Conservation (phyloP, 2,888 invertebrate genomes). For the Oxycera nigricornis region DNA sequence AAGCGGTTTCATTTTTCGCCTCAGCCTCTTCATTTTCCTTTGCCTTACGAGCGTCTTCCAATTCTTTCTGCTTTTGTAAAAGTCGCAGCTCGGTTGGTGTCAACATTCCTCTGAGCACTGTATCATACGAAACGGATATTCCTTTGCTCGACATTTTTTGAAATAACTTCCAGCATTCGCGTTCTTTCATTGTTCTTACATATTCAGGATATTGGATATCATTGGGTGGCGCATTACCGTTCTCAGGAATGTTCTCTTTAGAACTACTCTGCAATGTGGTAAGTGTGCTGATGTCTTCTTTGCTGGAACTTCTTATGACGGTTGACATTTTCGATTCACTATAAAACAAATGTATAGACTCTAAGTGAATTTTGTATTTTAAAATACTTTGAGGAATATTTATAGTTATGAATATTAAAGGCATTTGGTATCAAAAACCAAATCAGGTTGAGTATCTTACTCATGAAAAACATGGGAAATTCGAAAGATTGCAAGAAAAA, state of each 20-base stretch:
- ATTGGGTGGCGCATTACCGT: neutral
- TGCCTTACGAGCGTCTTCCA: slow-evolving; percentile 54
- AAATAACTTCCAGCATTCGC: slow-evolving; percentile 74
- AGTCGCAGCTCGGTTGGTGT: slow-evolving; percentile 76
- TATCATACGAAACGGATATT: slow-evolving; percentile 72
- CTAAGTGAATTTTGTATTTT: no score
- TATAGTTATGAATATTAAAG: no score
- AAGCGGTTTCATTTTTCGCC: no score
- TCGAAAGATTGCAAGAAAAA: no score
- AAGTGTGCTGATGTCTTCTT: neutral
- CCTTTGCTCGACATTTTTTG: slow-evolving; percentile 74
- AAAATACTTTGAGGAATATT: no score
- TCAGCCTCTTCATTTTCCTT: slow-evolving; percentile 52
- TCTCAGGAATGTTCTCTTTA: slow-evolving; percentile 31
- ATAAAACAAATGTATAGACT: neutral
- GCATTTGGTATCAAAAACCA: no score
- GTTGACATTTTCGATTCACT: slow-evolving; percentile 41
- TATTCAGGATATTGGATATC: slow-evolving; percentile 60
- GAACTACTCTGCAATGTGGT: neutral
- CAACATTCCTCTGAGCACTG: slow-evolving; percentile 73
- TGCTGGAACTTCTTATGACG: slow-evolving; percentile 12
- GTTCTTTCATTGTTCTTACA: slow-evolving; percentile 66
- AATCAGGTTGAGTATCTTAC: no score
- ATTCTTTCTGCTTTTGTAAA: slow-evolving; percentile 63
- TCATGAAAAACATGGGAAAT: no score